phyloP scores from a whole-genome alignment of 1,140 invertebrate species.

The Helicoverpa armigera region DNA sequence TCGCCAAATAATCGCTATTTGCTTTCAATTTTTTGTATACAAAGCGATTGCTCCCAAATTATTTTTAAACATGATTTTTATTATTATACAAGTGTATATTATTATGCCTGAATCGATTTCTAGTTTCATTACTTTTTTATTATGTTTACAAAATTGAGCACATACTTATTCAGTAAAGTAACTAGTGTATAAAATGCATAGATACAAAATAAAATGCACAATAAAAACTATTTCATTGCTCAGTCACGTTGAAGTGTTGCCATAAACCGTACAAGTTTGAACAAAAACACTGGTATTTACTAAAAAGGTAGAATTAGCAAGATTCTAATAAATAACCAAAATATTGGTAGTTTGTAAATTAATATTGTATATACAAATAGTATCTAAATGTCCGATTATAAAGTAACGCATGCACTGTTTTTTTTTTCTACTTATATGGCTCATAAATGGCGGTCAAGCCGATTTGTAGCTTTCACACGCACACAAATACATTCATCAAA shows the following conservation, averaged over 20 bases:
- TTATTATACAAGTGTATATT: constrained; percentile 45
- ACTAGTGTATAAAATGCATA: constrained; percentile 60
- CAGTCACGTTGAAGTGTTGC: constrained; percentile 46
- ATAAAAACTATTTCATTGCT: constrained; percentile 53
- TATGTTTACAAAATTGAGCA: constrained; percentile 60
- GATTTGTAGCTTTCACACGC: neutral
- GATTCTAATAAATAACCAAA: constrained; percentile 45
- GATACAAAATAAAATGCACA: constrained; percentile 57
- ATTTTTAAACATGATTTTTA: constrained; percentile 18
- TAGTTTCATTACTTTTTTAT: constrained; percentile 40
- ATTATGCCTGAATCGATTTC: constrained; percentile 50
- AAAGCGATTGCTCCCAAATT: constrained; percentile 44
- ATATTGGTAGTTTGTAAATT: constrained; percentile 44
- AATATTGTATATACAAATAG: constrained; percentile 48
- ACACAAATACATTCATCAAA: neutral
- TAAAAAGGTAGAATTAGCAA: constrained; percentile 32
- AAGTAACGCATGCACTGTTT: constrained; percentile 40
- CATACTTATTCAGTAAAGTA: constrained; percentile 51
- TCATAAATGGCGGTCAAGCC: constrained; percentile 37
- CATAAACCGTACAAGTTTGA: constrained; percentile 34
- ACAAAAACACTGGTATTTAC: constrained; percentile 36
- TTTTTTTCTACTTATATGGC: constrained; percentile 40
- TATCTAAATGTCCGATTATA: constrained; percentile 44
- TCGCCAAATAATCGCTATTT: constrained; percentile 29
- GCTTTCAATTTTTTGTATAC: constrained; percentile 33